These are phyloP conservation scores for Leptinotarsa tumamoca DNA, from an alignment of 2,888 invertebrate species.

Conservation along the genomic window DNA sequence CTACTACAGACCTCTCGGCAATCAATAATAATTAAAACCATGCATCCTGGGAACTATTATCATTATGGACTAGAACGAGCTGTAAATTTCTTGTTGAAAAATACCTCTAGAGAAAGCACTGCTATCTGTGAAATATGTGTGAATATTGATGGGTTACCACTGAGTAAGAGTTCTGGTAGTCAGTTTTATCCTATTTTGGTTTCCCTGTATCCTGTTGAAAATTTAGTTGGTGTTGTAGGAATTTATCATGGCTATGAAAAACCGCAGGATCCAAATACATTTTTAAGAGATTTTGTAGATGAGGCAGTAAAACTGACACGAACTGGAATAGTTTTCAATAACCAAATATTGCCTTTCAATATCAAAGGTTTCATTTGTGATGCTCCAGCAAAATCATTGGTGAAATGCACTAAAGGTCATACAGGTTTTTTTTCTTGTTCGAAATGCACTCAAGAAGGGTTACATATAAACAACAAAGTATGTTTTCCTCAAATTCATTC, in stretches of 20 bases:
- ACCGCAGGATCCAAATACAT: conserved; percentile 33
- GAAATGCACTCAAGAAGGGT: conserved; percentile 45
- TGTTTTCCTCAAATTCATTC: conserved; percentile 35
- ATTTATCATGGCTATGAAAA: conserved; percentile 41
- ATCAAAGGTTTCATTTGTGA: conserved; percentile 44
- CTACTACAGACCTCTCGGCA: conserved; percentile 22
- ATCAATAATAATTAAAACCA: conserved; percentile 10
- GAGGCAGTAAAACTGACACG: conserved; percentile 35
- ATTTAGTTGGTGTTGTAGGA: conserved; percentile 33
- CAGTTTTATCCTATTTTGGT: conserved; percentile 30
- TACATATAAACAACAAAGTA: conserved; percentile 29
- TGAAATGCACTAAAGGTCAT: conserved; percentile 43
- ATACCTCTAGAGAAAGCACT: conserved; percentile 12
- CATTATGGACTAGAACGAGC: conserved; percentile 27
- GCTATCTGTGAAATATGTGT: conserved; percentile 19
- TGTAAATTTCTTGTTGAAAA: conserved; percentile 19
- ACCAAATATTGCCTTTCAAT: conserved; percentile 30
- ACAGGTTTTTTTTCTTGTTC: conserved; percentile 47
- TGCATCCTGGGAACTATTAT: conserved; percentile 30
- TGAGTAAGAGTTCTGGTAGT: conserved; percentile 29
- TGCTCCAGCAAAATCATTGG: conserved; percentile 37
- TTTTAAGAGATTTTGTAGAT: conserved; percentile 42
- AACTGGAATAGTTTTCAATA: conserved; percentile 38
- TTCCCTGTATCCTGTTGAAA: conserved; percentile 16
- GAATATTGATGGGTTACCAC: conserved; percentile 28